Evolutionary conservation across 2,113 vertebrate genomes (phyloP).

Genomic region (Delphinus delphis): DNA sequence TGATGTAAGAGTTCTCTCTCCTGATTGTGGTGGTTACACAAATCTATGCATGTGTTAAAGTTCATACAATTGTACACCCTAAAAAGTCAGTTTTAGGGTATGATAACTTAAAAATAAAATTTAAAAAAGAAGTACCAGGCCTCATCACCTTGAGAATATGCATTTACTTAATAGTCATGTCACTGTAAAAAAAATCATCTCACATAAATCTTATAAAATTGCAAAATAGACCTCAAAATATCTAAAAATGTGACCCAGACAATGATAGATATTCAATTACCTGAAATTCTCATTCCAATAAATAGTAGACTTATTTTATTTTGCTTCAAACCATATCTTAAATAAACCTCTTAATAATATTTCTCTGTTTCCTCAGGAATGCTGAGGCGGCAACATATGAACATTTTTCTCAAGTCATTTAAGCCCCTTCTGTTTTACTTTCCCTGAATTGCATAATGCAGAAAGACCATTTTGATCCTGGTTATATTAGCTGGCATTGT

Average conservation of each 20-base stretch:
- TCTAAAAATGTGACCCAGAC: background rate
- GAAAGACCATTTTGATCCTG: background rate
- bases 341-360: background rate
- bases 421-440: constrained; percentile 19
- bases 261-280: background rate
- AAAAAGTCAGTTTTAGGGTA: background rate
- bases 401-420: background rate
- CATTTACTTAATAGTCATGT: background rate
- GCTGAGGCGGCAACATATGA: background rate
- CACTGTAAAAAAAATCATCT: background rate
- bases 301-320: background rate
- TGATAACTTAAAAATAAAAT: constrained; percentile 5
- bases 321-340: background rate
- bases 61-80: background rate
- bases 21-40: background rate
- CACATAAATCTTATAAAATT: background rate
- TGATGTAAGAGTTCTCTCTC: background rate
- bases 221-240: background rate
- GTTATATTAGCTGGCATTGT: background rate
- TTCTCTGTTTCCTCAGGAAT: background rate
- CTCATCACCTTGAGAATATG: background rate
- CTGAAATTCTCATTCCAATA: background rate
- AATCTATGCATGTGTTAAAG: background rate
- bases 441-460: background rate
- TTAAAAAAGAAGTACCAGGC: background rate